Evolutionary conservation across 2,113 vertebrate species (phyloP).

Genomic region (Hydrochoerus hydrochaeris): DNA sequence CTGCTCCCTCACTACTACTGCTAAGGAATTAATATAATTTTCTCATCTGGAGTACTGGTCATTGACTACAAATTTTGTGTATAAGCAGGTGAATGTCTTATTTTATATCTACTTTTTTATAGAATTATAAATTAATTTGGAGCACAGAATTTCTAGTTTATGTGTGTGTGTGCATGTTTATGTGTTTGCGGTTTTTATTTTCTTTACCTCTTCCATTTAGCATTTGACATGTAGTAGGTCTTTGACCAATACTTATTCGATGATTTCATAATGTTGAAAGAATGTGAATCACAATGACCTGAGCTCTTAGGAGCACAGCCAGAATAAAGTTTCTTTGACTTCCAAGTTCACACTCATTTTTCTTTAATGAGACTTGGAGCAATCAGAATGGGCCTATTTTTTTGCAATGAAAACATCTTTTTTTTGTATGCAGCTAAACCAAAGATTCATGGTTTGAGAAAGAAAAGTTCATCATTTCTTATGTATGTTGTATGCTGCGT

Average conservation of each 20-base stretch:
- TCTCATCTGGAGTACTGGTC: rapidly evolving
- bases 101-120: background rate
- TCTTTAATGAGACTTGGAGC: background rate
- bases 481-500: background rate
- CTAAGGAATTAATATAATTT: too few species aligned
- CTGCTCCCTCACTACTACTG: background rate
- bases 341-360: background rate
- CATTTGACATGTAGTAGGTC: background rate
- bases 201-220: background rate
- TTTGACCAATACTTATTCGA: background rate
- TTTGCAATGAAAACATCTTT: background rate
- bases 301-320: background rate
- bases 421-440: background rate
- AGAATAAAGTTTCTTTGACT: background rate
- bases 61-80: background rate
- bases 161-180: background rate
- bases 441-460: background rate
- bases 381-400: background rate
- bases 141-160: background rate
- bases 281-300: background rate
- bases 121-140: background rate
- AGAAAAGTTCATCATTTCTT: background rate
- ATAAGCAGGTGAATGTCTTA: rapidly evolving
- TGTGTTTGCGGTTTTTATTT: background rate
- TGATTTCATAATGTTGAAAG: background rate